Conservation (phyloP, 2,888 invertebrate species). For the Cremastobaeus sp. region DNA sequence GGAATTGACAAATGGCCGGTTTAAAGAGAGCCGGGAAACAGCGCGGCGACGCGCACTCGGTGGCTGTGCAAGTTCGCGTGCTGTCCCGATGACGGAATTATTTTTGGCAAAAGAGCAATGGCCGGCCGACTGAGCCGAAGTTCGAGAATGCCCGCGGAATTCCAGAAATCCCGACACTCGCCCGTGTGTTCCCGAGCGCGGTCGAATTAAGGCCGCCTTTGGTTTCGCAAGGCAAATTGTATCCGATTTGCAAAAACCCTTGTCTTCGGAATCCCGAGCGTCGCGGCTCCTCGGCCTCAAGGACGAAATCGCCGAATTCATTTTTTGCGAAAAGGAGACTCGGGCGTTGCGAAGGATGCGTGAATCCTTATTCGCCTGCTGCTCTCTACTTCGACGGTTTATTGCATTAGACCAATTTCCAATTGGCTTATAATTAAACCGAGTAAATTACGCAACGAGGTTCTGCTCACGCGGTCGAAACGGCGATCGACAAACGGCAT, state of each 20-base stretch:
- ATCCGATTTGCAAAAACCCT: constrained; percentile 19
- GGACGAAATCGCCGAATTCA: no score
- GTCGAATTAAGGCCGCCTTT: constrained; percentile 39
- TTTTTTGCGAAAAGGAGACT: no score
- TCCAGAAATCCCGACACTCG: constrained; percentile 49
- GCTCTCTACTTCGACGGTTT: no score
- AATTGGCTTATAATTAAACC: no score
- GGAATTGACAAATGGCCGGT: background rate
- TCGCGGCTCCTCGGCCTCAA: no score
- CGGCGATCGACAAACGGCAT: constrained; percentile 22
- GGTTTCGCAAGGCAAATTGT: constrained; percentile 26
- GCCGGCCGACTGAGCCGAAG: constrained; percentile 51
- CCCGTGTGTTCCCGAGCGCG: constrained; percentile 38
- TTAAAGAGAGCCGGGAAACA: background rate
- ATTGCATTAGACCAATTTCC: no score
- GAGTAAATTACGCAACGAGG: constrained; percentile 9
- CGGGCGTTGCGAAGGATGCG: no score
- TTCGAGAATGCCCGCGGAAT: constrained; percentile 55
- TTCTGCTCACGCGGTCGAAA: background rate
- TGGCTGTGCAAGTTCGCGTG: constrained; percentile 32
- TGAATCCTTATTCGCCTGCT: no score
- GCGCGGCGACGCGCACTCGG: background rate
- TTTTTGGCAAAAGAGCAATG: constrained; percentile 61
- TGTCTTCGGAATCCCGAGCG: constrained; percentile 9
- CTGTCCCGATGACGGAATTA: constrained; percentile 58